Conservation (phyloP, 2,113 vertebrate species). For the Rhegmatorhina hoffmannsi region DNA sequence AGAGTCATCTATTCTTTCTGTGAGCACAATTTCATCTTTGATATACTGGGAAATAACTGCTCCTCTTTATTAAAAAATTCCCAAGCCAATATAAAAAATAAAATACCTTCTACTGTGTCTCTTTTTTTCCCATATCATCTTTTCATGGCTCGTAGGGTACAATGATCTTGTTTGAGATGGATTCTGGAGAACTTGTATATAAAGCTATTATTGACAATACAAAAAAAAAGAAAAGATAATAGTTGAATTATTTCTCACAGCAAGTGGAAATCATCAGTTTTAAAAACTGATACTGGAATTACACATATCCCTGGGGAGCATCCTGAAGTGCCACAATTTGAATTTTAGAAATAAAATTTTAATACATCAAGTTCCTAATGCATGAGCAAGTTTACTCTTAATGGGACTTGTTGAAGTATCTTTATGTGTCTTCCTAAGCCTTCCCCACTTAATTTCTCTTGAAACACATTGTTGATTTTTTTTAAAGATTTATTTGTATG, state of each 20-base stretch:
- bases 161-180: background rate
- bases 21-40: background rate
- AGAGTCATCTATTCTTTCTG: background rate
- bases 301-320: background rate
- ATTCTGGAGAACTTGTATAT: background rate
- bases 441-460: background rate
- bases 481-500: background rate
- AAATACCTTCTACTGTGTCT: background rate
- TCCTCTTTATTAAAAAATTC: slow-evolving; percentile 51
- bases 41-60: slow-evolving; percentile 17
- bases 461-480: background rate
- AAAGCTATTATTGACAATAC: background rate
- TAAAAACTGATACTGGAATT: background rate
- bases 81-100: background rate
- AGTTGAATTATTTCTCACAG: background rate
- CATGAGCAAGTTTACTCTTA: background rate
- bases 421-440: background rate
- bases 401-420: background rate
- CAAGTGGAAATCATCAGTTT: background rate
- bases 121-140: background rate
- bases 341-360: background rate
- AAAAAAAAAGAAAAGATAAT: background rate
- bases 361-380: background rate
- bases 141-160: slow-evolving; percentile 1
- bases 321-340: background rate